phyloP scores from a whole-genome alignment of 2,113 vertebrate genomes.

The Fulmarus glacialis region DNA sequence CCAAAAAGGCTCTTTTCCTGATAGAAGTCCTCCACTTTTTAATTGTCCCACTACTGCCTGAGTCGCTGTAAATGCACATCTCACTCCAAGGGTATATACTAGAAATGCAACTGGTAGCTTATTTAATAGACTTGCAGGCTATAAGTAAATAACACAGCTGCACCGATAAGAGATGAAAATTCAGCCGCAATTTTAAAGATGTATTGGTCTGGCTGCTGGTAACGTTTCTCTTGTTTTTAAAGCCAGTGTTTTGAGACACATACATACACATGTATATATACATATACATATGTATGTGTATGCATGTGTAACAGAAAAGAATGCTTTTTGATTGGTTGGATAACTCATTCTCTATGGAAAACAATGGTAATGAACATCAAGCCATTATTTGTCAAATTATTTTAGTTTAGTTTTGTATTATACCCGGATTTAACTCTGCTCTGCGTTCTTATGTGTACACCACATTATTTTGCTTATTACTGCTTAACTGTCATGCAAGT shows the following conservation, averaged over 20 bases:
- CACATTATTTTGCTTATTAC: background rate
- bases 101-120: background rate
- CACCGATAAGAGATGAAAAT: background rate
- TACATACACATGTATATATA: too few relatives aligned
- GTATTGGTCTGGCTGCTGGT: background rate
- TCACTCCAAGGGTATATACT: background rate
- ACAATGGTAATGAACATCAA: background rate
- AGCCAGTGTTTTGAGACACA: background rate
- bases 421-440: background rate
- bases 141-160: background rate
- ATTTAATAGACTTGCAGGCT: background rate
- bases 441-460: background rate
- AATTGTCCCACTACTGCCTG: background rate
- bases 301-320: background rate
- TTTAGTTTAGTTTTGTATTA: background rate
- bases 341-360: background rate
- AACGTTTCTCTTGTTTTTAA: background rate
- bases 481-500: background rate
- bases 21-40: background rate
- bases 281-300: background rate
- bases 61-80: background rate
- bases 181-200: background rate
- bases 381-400: background rate
- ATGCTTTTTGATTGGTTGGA: background rate
- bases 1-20: background rate